A percentile compares a stretch with the other conserved stretches of the same genome.
Evolutionary conservation across 2,888 invertebrate genomes (phyloP).

Genomic region (Kuschelorhynchus macadamiae): DNA sequence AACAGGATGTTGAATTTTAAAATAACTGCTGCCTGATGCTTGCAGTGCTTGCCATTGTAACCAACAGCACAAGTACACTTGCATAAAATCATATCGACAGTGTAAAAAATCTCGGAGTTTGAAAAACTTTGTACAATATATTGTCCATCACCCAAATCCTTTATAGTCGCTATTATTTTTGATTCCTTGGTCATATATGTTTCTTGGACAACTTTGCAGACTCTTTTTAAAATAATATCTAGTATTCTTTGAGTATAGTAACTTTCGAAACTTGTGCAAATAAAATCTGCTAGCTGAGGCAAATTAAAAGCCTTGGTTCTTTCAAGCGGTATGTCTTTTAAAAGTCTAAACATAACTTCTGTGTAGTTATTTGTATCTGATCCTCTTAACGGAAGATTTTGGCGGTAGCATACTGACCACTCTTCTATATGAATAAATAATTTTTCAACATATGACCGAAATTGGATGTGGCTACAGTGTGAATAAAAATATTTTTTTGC

Average conservation of each 20-base stretch:
- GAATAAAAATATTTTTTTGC: not conserved
- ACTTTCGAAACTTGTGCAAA: constrained; percentile 4
- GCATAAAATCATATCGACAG: too few relatives aligned
- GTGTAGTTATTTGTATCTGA: constrained; percentile 1
- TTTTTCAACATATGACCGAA: constrained; percentile 6
- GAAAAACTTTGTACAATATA: not conserved
- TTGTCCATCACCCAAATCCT: not conserved
- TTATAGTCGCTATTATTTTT: too few relatives aligned
- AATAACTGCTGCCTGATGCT: constrained; percentile 10
- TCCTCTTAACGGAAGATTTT: not conserved
- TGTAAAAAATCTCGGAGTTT: not conserved
- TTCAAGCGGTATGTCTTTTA: constrained; percentile 4
- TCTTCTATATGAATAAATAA: constrained; percentile 2
- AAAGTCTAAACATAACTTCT: constrained; percentile 13
- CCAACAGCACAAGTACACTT: not conserved
- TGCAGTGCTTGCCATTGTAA: not conserved
- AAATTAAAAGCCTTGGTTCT: constrained; percentile 12
- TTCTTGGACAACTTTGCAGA: constrained; percentile 5
- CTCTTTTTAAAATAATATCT: constrained; percentile 7
- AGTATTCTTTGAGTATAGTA: constrained; percentile 12
- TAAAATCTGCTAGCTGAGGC: constrained; percentile 6
- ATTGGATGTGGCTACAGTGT: constrained; percentile 3
- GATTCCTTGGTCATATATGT: too few relatives aligned
- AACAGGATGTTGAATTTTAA: constrained; percentile 4
- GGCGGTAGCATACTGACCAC: not conserved